Percentiles rank a stretch among this genome's conserved stretches.
phyloP scores from a whole-genome alignment of 2,797 vertebrate genomes.

The Silurus aristotelis region DNA sequence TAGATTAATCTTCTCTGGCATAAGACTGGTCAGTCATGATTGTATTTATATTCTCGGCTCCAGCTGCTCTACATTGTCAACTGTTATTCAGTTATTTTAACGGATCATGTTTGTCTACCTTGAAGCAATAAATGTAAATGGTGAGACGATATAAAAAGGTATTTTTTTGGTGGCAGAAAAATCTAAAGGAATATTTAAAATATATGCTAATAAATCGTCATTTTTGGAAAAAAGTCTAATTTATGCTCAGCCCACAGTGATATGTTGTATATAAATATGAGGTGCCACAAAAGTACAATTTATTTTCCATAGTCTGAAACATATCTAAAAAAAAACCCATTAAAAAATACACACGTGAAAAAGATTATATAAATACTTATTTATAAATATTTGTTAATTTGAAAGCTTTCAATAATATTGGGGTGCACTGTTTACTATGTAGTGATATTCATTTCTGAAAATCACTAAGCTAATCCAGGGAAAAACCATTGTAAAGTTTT shows the following conservation, averaged over 20 bases:
- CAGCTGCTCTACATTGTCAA: slow-evolving; percentile 12
- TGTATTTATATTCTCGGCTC: slow-evolving; percentile 9
- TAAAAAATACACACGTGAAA: too few relatives aligned
- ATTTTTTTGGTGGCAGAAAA: background rate
- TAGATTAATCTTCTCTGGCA: slow-evolving; percentile 14
- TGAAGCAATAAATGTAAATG: background rate
- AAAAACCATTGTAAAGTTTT: background rate
- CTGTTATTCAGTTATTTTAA: background rate
- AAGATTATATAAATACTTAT: too few relatives aligned
- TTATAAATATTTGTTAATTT: background rate
- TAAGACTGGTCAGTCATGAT: slow-evolving; percentile 2
- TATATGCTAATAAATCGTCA: background rate
- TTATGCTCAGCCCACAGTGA: too few relatives aligned
- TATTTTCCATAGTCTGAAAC: background rate
- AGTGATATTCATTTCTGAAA: background rate
- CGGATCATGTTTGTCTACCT: background rate
- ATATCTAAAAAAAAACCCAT: too few relatives aligned
- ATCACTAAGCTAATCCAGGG: background rate
- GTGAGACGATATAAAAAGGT: too few relatives aligned
- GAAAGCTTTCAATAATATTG: background rate
- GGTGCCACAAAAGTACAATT: background rate
- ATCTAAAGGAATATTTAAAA: background rate
- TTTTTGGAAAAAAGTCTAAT: background rate
- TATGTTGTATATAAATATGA: background rate
- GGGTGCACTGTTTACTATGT: background rate